Evolutionary conservation across 2,797 vertebrate species (phyloP).

Genomic region (Bufotes viridis): DNA sequence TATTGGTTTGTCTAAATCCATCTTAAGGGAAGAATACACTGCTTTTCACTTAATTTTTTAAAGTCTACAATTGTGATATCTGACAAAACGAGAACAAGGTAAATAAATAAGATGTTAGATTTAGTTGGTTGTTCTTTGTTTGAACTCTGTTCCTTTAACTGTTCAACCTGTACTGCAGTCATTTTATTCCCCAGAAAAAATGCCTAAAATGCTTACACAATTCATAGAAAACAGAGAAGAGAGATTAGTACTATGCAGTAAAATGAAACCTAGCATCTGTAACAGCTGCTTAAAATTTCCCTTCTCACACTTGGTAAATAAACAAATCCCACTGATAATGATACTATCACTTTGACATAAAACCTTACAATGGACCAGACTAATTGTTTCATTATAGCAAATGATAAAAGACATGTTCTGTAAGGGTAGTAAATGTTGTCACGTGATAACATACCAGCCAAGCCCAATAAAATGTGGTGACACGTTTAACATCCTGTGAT

Average conservation of each 20-base stretch:
- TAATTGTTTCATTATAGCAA: slow-evolving; percentile 37
- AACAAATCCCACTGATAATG: slow-evolving; percentile 30
- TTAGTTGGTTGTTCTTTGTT: too few species aligned
- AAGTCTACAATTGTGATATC: too few species aligned
- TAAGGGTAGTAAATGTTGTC: slow-evolving; percentile 8
- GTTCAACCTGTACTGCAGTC: neutral
- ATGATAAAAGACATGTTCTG: slow-evolving; percentile 35
- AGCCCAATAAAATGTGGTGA: slow-evolving; percentile 14
- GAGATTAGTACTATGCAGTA: neutral
- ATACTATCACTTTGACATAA: slow-evolving; percentile 11
- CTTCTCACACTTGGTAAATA: slow-evolving; percentile 32
- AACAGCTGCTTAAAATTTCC: slow-evolving; percentile 25
- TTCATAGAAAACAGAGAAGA: neutral
- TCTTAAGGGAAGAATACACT: too few species aligned
- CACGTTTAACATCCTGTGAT: slow-evolving; percentile 16
- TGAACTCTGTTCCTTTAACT: neutral
- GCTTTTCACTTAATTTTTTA: too few species aligned
- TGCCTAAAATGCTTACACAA: neutral
- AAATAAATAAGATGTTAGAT: too few species aligned
- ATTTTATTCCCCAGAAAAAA: slow-evolving; percentile 5
- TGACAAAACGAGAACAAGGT: too few species aligned
- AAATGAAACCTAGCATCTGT: neutral
- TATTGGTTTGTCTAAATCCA: too few species aligned
- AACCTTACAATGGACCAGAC: slow-evolving; percentile 17
- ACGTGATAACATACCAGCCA: slow-evolving; percentile 27